phyloP scores from a whole-genome alignment of 2,888 invertebrate species.

The Apomyelois bistriatella region DNA sequence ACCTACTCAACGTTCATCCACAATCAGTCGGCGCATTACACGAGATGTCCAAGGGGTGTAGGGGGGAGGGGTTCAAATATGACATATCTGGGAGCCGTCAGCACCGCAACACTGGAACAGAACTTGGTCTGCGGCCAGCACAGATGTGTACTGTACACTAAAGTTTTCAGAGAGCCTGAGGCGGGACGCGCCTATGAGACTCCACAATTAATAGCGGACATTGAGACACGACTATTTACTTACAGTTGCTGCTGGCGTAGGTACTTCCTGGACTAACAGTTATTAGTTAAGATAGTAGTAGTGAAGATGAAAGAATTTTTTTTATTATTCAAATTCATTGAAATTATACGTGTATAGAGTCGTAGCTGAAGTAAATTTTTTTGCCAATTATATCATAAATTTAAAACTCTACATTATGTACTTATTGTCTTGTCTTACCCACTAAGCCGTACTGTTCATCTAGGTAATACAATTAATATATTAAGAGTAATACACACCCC shows the following conservation, averaged over 20 bases:
- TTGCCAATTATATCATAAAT: too few species aligned
- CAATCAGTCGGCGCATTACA: conserved; percentile 59
- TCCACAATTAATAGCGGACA: conserved; percentile 64
- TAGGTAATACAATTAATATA: too few species aligned
- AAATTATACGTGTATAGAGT: too few species aligned
- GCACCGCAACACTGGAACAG: conserved; percentile 63
- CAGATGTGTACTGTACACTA: conserved; percentile 56
- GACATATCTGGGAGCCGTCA: conserved; percentile 75
- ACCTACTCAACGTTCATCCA: conserved; percentile 30
- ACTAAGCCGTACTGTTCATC: too few species aligned
- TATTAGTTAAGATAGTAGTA: background rate
- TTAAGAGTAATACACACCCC: too few species aligned
- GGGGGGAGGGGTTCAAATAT: conserved; percentile 57
- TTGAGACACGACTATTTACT: conserved; percentile 76
- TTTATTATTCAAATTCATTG: too few species aligned
- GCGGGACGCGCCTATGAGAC: conserved; percentile 52
- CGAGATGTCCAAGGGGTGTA: conserved; percentile 51
- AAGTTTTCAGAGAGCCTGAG: conserved; percentile 65
- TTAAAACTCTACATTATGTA: too few species aligned
- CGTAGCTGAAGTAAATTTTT: too few species aligned
- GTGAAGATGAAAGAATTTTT: background rate
- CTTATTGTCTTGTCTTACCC: too few species aligned
- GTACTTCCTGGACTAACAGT: background rate
- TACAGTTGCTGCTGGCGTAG: conserved; percentile 33
- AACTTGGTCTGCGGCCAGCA: conserved; percentile 73